Evolutionary conservation across 2,888 invertebrate genomes (phyloP).

Genomic region (Rotaria magnacalcarata): DNA sequence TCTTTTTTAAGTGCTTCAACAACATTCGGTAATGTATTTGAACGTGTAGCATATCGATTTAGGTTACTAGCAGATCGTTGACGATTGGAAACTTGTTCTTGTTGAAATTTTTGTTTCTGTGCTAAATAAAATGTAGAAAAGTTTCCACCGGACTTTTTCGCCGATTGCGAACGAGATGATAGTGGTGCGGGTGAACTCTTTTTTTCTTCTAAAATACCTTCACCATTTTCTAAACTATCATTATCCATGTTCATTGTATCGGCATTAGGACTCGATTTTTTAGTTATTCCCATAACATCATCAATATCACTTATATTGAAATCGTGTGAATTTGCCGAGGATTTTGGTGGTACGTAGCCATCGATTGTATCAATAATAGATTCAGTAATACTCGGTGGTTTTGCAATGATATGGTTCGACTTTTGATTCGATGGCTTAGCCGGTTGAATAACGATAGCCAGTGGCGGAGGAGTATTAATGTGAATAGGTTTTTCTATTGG

Average conservation of each 20-base stretch:
- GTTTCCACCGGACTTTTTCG: not conserved
- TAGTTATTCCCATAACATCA: not conserved
- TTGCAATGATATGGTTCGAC: not conserved
- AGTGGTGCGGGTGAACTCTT: not conserved
- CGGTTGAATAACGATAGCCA: not conserved
- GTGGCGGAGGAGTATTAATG: not conserved
- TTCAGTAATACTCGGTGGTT: not conserved
- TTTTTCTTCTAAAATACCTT: not conserved
- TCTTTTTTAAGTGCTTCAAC: not conserved
- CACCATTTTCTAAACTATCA: constrained; percentile 30
- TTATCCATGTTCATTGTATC: not conserved
- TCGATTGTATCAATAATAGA: constrained; percentile 3
- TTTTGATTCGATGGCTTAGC: not conserved
- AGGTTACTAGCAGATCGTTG: not conserved
- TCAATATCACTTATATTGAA: not conserved
- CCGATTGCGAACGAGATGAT: not conserved
- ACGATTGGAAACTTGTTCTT: not conserved
- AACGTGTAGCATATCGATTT: not conserved
- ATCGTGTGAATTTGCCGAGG: not conserved
- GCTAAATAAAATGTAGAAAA: not conserved
- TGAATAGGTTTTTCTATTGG: not conserved
- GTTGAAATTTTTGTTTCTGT: not conserved
- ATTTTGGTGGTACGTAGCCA: not conserved
- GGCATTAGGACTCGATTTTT: not conserved
- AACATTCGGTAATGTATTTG: not conserved